Conservation (phyloP, 1,140 invertebrate species). For the Holotrichia oblita region DNA sequence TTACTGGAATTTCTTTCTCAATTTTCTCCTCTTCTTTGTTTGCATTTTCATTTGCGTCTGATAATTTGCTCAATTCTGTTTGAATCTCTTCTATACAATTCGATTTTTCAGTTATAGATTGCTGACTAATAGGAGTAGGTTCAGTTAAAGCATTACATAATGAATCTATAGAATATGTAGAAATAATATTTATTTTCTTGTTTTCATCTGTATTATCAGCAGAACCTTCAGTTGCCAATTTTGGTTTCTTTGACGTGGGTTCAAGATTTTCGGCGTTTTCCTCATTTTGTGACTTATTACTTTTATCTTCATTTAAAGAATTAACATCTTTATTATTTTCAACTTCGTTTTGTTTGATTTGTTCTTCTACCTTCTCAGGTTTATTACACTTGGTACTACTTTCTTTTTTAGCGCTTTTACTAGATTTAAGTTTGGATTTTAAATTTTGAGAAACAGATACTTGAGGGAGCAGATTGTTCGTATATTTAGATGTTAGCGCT, state of each 20-base stretch:
- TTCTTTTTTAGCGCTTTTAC: neutral
- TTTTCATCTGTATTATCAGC: neutral
- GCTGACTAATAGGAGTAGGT: neutral
- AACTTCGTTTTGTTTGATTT: conserved; percentile 19
- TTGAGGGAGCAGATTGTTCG: conserved; percentile 44
- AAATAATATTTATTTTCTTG: conserved; percentile 46
- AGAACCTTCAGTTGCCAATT: neutral
- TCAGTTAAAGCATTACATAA: neutral
- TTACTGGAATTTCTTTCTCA: neutral
- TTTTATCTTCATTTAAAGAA: conserved; percentile 39
- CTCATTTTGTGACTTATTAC: neutral
- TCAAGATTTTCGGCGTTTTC: neutral
- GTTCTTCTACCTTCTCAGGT: conserved; percentile 21
- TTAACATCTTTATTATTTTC: conserved; percentile 18
- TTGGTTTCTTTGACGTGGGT: neutral
- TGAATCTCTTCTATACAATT: neutral
- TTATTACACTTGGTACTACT: neutral
- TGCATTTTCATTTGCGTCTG: neutral
- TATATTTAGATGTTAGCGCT: conserved; percentile 64
- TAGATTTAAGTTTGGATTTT: neutral
- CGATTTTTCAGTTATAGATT: neutral
- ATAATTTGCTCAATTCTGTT: conserved; percentile 2
- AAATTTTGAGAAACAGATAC: neutral
- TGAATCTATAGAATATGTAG: conserved; percentile 47
- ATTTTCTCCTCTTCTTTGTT: neutral